Evolutionary conservation across 2,113 vertebrate genomes (phyloP).

Genomic region (Edolisoma coerulescens): DNA sequence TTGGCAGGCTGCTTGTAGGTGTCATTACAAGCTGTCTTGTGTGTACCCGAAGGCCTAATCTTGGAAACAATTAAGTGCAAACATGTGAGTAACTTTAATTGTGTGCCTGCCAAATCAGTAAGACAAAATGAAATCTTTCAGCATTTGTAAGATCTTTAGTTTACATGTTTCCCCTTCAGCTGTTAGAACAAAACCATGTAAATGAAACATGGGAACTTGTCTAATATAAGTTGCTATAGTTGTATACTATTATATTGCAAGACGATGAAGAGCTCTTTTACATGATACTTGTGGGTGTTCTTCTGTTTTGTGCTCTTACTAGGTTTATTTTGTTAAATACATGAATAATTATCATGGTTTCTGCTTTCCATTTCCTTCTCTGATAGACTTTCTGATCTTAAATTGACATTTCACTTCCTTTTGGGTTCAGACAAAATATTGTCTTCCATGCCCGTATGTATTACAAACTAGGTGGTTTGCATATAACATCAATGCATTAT

Average conservation of each 20-base stretch:
- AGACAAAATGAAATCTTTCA: neutral
- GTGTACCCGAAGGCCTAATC: neutral
- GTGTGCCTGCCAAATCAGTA: neutral
- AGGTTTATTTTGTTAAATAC: neutral
- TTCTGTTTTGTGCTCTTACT: neutral
- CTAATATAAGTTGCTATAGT: neutral
- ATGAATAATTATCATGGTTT: neutral
- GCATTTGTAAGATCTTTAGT: neutral
- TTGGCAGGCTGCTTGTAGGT: neutral
- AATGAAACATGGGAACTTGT: neutral
- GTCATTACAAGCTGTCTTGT: constrained; percentile 9
- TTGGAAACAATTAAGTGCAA: constrained; percentile 14
- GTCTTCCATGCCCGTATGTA: neutral
- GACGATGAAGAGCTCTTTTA: neutral
- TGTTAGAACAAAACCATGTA: neutral
- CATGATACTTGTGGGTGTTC: neutral
- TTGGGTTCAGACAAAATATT: neutral
- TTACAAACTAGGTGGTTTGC: neutral
- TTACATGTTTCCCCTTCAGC: neutral
- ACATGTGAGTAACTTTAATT: neutral
- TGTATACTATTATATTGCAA: neutral
- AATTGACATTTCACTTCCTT: neutral
- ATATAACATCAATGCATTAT: neutral
- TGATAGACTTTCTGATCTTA: neutral
- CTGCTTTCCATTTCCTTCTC: neutral